These are phyloP conservation scores for Deroplatys truncata DNA, from an alignment of 2,888 invertebrate genomes.

Conservation along the genomic window DNA sequence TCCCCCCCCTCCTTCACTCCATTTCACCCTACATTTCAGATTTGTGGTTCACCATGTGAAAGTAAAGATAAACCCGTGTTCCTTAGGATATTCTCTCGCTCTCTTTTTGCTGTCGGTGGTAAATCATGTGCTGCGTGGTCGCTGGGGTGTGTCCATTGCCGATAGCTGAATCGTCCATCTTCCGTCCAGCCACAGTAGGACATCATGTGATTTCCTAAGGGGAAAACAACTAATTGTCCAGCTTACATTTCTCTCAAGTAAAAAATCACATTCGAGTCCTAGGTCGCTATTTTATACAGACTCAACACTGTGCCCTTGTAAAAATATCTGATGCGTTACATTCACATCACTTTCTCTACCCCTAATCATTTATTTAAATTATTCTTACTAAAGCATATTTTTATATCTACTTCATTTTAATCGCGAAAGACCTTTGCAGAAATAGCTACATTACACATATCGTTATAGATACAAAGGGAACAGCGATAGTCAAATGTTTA, in stretches of 20 bases:
- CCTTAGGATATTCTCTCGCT: background rate
- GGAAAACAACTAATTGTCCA: background rate
- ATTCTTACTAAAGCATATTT: too few species aligned
- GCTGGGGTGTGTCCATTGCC: slow-evolving; percentile 17
- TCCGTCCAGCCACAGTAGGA: background rate
- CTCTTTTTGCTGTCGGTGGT: background rate
- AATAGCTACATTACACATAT: too few species aligned
- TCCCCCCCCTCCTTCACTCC: background rate
- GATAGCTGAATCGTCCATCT: slow-evolving; percentile 27
- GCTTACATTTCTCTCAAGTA: background rate
- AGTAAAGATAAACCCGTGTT: slow-evolving; percentile 1
- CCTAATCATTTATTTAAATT: too few species aligned
- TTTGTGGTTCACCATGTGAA: slow-evolving; percentile 9
- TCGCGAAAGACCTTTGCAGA: too few species aligned
- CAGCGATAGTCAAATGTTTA: too few species aligned
- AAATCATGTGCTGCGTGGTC: slow-evolving; percentile 20
- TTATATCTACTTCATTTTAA: too few species aligned
- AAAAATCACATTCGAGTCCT: background rate
- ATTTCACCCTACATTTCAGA: background rate
- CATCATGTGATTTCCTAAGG: too few species aligned
- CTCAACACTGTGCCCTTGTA: background rate
- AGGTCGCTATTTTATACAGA: background rate
- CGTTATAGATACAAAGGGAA: too few species aligned
- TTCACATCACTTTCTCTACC: too few species aligned
- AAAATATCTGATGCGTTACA: too few species aligned